These are phyloP conservation scores for Coremacera marginata DNA, from an alignment of 2,888 invertebrate species.

Conservation along the genomic window DNA sequence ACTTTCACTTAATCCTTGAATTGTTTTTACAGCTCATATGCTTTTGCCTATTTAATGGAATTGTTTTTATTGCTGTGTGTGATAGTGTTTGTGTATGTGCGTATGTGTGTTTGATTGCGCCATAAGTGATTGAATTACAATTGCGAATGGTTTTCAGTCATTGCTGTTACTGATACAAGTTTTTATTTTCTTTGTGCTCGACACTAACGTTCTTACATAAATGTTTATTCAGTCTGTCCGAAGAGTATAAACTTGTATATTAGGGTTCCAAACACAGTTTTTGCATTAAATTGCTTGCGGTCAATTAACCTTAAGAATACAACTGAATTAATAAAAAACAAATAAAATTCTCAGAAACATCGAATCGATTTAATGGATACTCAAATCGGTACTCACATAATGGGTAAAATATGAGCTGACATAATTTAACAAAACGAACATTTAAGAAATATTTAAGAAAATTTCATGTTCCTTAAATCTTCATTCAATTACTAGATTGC, in stretches of 20 bases:
- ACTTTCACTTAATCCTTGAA: constrained; percentile 3
- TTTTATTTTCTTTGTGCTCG: not conserved
- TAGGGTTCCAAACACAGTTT: not conserved
- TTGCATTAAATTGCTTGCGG: not conserved
- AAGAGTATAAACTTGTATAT: not conserved
- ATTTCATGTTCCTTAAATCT: too few relatives aligned
- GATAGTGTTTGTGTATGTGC: not conserved
- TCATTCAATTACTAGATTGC: too few relatives aligned
- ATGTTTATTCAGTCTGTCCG: not conserved
- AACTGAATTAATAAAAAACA: too few relatives aligned
- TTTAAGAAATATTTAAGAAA: too few relatives aligned
- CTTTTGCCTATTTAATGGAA: not conserved
- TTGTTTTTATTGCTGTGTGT: not conserved
- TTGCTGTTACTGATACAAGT: not conserved
- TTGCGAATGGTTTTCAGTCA: not conserved
- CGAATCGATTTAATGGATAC: too few relatives aligned
- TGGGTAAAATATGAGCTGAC: too few relatives aligned
- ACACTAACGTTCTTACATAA: not conserved
- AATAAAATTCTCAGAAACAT: too few relatives aligned
- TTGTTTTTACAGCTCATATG: not conserved
- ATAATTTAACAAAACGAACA: too few relatives aligned
- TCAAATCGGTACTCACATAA: too few relatives aligned
- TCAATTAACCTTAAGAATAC: not conserved
- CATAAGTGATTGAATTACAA: not conserved
- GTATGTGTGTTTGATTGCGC: not conserved